Evolutionary conservation across 2,888 invertebrate species (phyloP).

Genomic region (Orgyia antiqua): DNA sequence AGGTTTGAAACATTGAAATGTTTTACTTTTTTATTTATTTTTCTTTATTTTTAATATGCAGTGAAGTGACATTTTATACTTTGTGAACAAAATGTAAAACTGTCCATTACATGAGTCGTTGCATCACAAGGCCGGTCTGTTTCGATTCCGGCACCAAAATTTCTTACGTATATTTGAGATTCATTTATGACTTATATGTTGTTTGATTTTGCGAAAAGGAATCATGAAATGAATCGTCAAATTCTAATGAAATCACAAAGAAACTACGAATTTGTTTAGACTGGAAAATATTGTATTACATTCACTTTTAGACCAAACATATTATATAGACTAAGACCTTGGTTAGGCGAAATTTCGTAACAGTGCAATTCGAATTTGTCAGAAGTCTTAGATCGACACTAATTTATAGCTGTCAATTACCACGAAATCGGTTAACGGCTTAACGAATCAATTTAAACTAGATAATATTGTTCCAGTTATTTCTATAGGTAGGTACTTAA

Average conservation of each 20-base stretch:
- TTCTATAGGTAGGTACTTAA: no score
- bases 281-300: constrained; percentile 16
- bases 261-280: constrained; percentile 3
- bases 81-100: no score
- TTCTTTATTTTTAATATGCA: no score
- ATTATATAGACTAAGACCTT: constrained; percentile 26
- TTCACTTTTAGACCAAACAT: constrained; percentile 18
- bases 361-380: constrained; percentile 20
- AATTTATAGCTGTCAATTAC: constrained; percentile 33
- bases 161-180: no score
- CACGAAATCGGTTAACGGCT: constrained; percentile 16
- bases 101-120: no score
- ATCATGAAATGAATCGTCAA: no score
- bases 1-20: not conserved
- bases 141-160: no score
- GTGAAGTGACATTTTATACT: no score
- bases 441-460: constrained; percentile 23
- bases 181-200: no score
- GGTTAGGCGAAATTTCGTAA: constrained; percentile 23
- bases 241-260: not conserved
- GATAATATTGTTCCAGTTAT: constrained; percentile 13
- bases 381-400: constrained; percentile 20
- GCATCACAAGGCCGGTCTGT: no score
- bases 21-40: no score
- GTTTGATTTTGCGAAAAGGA: no score